Evolutionary conservation across 2,113 vertebrate genomes (phyloP), one percentile per base, ranked within the genome.

Genomic region (Protomyctophum bolini): DNA sequence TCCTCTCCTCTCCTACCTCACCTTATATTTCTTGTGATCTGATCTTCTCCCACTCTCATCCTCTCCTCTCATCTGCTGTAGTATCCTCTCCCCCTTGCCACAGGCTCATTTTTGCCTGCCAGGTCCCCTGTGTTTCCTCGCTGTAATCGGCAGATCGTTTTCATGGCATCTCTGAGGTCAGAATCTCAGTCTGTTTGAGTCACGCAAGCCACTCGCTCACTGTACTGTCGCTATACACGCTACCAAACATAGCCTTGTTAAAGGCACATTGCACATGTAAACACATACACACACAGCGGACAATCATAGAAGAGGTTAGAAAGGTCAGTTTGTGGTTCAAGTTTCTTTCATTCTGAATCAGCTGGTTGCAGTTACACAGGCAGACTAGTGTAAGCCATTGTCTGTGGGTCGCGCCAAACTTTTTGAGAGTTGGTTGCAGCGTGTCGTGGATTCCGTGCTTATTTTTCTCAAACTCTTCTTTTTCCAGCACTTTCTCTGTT

Each of bases 161-260:
- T 77, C 79, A 77, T 81, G 64, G 58, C 63, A 41, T 70, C 61
- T 69, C 67, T 79, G 73, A 81, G 78, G 72, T 86, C 78, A 79
- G 51, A 66, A 60, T 66, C 68, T 63, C 65, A 64, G 72, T 76
- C 66, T 65, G 61, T 68, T 64, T 11, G 63, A 82, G 84, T 83
- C 84, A 86, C 79, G 84, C 84, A 77, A 83, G 15, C 70, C 73
- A 47, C 65, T 65, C 10, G 29, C 58, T 47, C 29, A 7, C 14
- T 21, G n/a, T 45, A 57, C 65, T 81, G 52, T 68, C 57, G 66
- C 75, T 75, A 21, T 21, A 72, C 69, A 63, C 60, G 29, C 58
- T 7, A 58, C 68, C 52, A 68, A 67, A 82, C 75, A 60, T 58
- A 63, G 47, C 29, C 77, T 86, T 21, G 21, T 21, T 86, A 83